Base-by-base conservation (phyloP, 64 coral and sea anemone species). In the Montipora cactus region DNA sequence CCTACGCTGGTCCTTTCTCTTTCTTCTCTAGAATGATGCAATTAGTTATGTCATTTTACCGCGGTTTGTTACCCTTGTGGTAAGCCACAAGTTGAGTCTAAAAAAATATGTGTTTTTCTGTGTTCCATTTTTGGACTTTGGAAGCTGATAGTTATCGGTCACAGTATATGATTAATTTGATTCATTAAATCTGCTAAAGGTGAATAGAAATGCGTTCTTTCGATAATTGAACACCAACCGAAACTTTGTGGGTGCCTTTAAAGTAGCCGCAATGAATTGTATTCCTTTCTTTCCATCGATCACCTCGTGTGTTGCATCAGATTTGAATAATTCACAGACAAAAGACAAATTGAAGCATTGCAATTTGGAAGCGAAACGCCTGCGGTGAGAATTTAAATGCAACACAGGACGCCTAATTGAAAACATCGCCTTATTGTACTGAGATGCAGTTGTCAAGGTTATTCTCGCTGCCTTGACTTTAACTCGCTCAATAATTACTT, bases 321-420 rank as follows among this genome's bases (percentile, higher is more conserved):
- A 86, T 86, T 86, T 86, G 50, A 86, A 86, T 86, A 86, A 86
- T 86, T 86, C n/a, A 44, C 66, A 86, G 82, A 86, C 82, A 86
- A 86, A 68, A 72, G 62, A 70, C 48, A 45, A 86, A 86, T 86
- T 86, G 64, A 72, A 23, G 68, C 44, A 86, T 59, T 86, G 18
- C 66, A 72, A 86, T 86, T 86, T 86, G 62, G 47, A 86, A 86
- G 82, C 44, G 45, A 21, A 14, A 49, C 4, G 66, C 82, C 82
- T 86, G 82, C 82, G 82, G 82, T 49, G 82, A 72, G 47, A 72
- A 46, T 86, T 86, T 86, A 44, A 86, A 86, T 49, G 61, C 67
- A 86, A 46, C 82, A 19, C 64, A 86, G 82, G 46, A 71, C 44
- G 62, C 62, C 82, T 23, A 86, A 86, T 72, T 86, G 66, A 86